A percentile compares a stretch with the other conserved stretches of the same genome.
Conservation (phyloP, 2,113 vertebrate genomes). For the Rissa tridactyla region DNA sequence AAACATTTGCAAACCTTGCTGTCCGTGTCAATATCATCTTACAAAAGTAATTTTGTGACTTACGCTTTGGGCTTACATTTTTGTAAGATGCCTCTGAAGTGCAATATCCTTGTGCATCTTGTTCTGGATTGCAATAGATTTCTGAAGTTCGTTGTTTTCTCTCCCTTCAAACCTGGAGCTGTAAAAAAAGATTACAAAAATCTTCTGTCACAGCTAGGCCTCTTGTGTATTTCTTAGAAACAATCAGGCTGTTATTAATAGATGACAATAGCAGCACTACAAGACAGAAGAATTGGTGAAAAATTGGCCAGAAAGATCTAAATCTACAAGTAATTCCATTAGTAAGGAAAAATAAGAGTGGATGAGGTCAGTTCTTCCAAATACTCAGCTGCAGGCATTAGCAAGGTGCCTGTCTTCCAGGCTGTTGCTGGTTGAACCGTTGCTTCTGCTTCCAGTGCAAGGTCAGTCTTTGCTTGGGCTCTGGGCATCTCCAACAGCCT, state of each 20-base stretch:
- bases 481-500: not conserved
- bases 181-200: not conserved
- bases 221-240: not conserved
- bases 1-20: not conserved
- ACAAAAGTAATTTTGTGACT: not conserved
- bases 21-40: not conserved
- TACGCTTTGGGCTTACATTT: not conserved
- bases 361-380: not conserved
- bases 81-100: not conserved
- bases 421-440: not conserved
- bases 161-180: not conserved
- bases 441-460: constrained; percentile 16
- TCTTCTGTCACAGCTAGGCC: not conserved
- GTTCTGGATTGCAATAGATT: not conserved
- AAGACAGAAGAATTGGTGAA: not conserved
- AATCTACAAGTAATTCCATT: not conserved
- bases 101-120: not conserved
- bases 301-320: not conserved
- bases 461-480: constrained; percentile 6
- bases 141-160: not conserved
- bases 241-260: not conserved
- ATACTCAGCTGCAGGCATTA: not conserved
- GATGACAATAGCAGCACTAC: not conserved
- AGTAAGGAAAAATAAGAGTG: not conserved
- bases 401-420: not conserved